Evolutionary conservation across 1,140 invertebrate species (phyloP).

Genomic region (Drosophila sp.): DNA sequence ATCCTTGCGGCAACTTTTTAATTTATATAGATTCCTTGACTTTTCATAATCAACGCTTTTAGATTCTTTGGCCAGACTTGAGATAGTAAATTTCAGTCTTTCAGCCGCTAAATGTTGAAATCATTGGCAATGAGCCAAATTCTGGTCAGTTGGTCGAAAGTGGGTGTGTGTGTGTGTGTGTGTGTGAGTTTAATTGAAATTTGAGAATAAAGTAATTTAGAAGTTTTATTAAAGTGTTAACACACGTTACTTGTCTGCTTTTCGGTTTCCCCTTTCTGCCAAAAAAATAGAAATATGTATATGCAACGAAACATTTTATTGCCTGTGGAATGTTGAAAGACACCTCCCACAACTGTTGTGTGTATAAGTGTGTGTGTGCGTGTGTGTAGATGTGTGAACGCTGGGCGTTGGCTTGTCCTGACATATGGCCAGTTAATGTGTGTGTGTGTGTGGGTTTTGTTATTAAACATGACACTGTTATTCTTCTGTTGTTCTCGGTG

Average conservation of each 20-base stretch:
- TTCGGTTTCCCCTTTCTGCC: background rate
- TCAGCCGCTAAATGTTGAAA: background rate
- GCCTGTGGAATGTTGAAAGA: conserved; percentile 18
- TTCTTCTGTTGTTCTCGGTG: conserved; percentile 27
- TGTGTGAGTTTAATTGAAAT: conserved; percentile 8
- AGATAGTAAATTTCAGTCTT: background rate
- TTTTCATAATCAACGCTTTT: background rate
- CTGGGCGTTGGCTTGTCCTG: conserved; percentile 35
- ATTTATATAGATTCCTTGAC: background rate
- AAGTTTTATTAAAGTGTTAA: conserved; percentile 18
- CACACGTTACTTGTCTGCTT: background rate
- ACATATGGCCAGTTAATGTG: conserved; percentile 35
- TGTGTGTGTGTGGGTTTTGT: conserved; percentile 24
- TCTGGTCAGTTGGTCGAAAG: background rate
- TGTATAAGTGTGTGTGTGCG: conserved; percentile 4
- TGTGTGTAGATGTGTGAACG: conserved; percentile 8
- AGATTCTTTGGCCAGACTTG: background rate
- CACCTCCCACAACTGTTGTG: background rate
- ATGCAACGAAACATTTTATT: conserved; percentile 47
- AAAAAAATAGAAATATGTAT: too few relatives aligned
- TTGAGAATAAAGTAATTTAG: background rate
- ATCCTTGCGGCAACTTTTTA: background rate
- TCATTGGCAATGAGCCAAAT: background rate
- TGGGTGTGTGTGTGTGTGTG: background rate
- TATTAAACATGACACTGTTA: conserved; percentile 49